Conservation (phyloP, 2,113 vertebrate species). For the Coptodon bakossiorum region DNA sequence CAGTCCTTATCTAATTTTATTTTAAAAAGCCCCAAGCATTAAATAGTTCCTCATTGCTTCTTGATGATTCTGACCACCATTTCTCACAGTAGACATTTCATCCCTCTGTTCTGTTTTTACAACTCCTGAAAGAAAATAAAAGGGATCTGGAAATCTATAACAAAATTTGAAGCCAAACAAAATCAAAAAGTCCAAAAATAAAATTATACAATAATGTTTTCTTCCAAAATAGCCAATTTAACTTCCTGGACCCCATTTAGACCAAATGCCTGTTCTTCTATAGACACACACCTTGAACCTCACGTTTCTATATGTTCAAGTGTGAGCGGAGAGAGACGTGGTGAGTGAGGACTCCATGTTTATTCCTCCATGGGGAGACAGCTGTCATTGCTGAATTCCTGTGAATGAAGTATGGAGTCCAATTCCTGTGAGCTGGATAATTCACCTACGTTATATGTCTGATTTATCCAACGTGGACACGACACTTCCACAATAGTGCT, state of each 20-base stretch:
- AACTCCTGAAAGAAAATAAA: neutral
- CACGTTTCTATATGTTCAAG: neutral
- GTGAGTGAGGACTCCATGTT: slow-evolving; percentile 67
- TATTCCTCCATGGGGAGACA: slow-evolving; percentile 61
- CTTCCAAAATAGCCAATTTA: neutral
- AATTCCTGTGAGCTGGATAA: slow-evolving; percentile 53
- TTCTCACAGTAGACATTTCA: neutral
- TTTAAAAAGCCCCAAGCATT: neutral
- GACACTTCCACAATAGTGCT: slow-evolving; percentile 16
- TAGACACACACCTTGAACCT: slow-evolving; percentile 13
- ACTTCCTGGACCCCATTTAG: neutral
- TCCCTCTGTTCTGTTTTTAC: neutral
- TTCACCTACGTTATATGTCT: slow-evolving; percentile 40
- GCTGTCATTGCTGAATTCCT: slow-evolving; percentile 73
- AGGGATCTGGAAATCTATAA: neutral
- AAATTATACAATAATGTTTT: neutral
- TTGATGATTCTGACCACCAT: too few species aligned
- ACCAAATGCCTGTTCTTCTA: neutral
- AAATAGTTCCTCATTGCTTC: neutral
- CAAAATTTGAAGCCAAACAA: neutral
- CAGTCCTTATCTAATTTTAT: neutral
- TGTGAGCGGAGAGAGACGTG: slow-evolving; percentile 26
- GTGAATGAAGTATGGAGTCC: slow-evolving; percentile 64
- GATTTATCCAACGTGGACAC: slow-evolving; percentile 10
- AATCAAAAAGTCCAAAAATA: neutral